phyloP scores from a whole-genome alignment of 2,797 vertebrate genomes.

The Catharus ustulatus region DNA sequence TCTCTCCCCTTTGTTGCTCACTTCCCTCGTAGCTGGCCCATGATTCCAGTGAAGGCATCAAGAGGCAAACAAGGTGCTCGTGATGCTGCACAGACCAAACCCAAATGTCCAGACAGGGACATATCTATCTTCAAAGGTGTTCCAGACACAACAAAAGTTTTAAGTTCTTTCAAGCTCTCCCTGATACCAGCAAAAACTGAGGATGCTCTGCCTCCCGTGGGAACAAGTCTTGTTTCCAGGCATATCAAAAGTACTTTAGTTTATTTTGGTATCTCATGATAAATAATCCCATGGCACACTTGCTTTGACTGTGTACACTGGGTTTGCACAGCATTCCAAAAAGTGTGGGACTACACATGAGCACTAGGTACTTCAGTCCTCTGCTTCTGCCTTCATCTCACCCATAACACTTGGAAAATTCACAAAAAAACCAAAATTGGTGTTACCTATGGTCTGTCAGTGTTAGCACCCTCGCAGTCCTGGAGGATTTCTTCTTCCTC shows the following conservation, averaged over 20 bases:
- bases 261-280: neutral
- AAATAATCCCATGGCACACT: neutral
- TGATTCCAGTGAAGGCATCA: neutral
- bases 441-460: neutral
- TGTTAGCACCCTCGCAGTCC: neutral
- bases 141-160: neutral
- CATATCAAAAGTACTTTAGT: neutral
- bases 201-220: accelerated
- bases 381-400: neutral
- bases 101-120: neutral
- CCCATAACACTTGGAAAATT: neutral
- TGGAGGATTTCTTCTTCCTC: neutral
- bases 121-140: neutral
- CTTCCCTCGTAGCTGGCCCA: neutral
- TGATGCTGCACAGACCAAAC: neutral
- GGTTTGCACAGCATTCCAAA: neutral
- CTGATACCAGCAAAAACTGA: neutral
- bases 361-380: neutral
- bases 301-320: accelerated
- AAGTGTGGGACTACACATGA: accelerated
- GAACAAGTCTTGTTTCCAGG: neutral
- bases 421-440: neutral
- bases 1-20: too few species aligned
- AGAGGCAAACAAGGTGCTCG: neutral
- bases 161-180: neutral